A percentile compares a stretch with the other conserved stretches of the same genome.
These are phyloP conservation scores for Scrobipalpa atriplicella DNA, from an alignment of 2,888 invertebrate species.

Conservation along the genomic window DNA sequence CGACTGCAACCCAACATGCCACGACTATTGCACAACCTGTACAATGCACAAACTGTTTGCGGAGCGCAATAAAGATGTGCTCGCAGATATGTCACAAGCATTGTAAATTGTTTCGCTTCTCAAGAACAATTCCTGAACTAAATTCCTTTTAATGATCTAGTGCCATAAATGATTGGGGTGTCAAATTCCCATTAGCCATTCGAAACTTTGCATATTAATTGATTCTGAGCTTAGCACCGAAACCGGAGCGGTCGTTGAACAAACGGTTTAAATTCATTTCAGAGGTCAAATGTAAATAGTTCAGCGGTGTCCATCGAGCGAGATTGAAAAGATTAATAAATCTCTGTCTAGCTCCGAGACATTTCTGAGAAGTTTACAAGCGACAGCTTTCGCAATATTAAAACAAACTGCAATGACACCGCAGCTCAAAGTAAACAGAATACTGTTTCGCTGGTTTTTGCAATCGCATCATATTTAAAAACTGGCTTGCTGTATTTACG, in stretches of 20 bases:
- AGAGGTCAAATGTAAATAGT: constrained; percentile 25
- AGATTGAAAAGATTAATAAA: constrained; percentile 14
- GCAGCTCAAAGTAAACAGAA: neutral
- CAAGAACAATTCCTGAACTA: neutral
- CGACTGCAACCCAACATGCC: constrained; percentile 24
- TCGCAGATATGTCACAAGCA: constrained; percentile 24
- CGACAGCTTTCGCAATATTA: constrained; percentile 7
- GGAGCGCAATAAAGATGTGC: constrained; percentile 30
- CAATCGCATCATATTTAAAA: constrained; percentile 2
- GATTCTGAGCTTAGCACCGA: neutral
- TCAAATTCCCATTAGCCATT: constrained; percentile 1
- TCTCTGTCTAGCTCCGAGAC: constrained; percentile 9
- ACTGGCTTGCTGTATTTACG: neutral
- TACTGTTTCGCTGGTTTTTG: neutral
- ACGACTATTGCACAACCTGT: constrained; percentile 30
- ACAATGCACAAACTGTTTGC: constrained; percentile 19
- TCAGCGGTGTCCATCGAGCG: constrained; percentile 15
- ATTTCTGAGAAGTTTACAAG: constrained; percentile 3
- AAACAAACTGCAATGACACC: constrained; percentile 4
- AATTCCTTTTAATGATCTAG: neutral
- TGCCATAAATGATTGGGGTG: neutral
- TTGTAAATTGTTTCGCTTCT: constrained; percentile 36
- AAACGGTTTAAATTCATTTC: constrained; percentile 21
- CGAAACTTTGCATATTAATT: neutral
- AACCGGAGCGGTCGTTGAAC: constrained; percentile 8